Conservation (phyloP, 2,888 invertebrate species). For the Drosophila meridionalis region DNA sequence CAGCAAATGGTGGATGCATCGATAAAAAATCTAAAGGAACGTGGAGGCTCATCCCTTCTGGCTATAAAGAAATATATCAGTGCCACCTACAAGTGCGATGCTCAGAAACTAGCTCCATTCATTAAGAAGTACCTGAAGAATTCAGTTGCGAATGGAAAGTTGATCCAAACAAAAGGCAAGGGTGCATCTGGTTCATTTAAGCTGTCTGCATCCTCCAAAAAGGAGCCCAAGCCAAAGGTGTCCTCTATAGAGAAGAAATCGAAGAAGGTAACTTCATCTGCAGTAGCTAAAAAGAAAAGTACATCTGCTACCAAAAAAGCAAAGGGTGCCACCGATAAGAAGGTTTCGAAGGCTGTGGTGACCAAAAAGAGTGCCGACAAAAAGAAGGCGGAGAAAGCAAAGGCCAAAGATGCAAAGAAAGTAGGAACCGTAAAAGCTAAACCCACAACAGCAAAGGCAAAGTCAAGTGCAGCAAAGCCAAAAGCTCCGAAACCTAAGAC, state of each 20-base stretch:
- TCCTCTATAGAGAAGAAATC: conserved; percentile 41
- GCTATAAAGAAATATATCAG: conserved; percentile 60
- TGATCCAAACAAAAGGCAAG: conserved; percentile 78
- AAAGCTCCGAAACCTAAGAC: conserved; percentile 41
- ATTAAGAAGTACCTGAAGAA: conserved; percentile 87
- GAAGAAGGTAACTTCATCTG: conserved; percentile 25
- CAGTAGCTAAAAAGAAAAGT: conserved; percentile 23
- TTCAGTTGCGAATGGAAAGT: conserved; percentile 86
- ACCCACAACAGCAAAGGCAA: conserved; percentile 36
- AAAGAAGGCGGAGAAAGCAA: conserved; percentile 45
- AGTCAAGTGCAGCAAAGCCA: conserved; percentile 32
- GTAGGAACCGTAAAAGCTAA: conserved; percentile 47
- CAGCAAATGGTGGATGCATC: conserved; percentile 59
- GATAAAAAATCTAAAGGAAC: conserved; percentile 54
- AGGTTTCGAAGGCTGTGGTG: conserved; percentile 33
- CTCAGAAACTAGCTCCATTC: conserved; percentile 84
- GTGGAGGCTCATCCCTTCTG: conserved; percentile 57
- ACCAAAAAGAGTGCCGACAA: conserved; percentile 50
- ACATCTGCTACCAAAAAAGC: conserved; percentile 25
- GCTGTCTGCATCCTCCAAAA: conserved; percentile 53
- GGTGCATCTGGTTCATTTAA: conserved; percentile 66
- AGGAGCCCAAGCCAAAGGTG: conserved; percentile 43
- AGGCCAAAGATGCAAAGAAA: conserved; percentile 52
- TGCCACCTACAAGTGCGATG: conserved; percentile 59
- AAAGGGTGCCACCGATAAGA: conserved; percentile 37